Evolutionary conservation across 1,140 invertebrate species (phyloP), one percentile per base, ranked within the genome.

Genomic region (Platyscapa corneri): DNA sequence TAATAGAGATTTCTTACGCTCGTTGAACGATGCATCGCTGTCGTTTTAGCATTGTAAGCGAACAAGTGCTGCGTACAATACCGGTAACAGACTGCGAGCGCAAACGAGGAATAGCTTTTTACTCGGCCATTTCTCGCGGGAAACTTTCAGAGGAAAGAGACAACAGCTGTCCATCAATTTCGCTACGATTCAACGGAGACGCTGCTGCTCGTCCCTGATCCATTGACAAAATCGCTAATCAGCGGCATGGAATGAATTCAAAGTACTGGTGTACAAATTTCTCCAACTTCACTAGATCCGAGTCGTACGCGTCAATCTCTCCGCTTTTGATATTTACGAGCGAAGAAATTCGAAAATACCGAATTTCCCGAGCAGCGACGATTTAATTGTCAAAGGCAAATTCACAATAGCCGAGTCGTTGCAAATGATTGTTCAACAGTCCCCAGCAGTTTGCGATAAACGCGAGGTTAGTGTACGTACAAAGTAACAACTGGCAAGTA

Each of bases 171-270:
- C 3, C n/a, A 46, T 49, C 64, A 30, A 32, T 32, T 39, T 46
- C 34, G 27, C 27, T n/a, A 16, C 27, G 12, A 75, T 27, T n/a
- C 42, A 18, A 75, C 46, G 8, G n/a, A 75, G 37, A 75, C 46
- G 27, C 30, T 46, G 42, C 49, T 42, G 67, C 27, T 80, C 78
- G 39, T 72, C 20, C 3, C 80, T 46, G 32, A 72, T 81, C 34
- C 18, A 37, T 46, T 12, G n/a, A 46, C 20, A 64, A 23, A 65
- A 80, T 80, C 27, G 37, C 27, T 30, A 46, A 30, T 14, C 78
- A 37, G 64, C 65, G 49, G 76, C 30, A 46, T 32, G 56, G 49
- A 76, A 56, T 56, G 67, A 64, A 65, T 76, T 76, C 32, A 49
- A 81, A 67, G 14, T 39, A 27, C 64, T 23, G 20, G 32, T 18